Evolutionary conservation across 2,113 vertebrate genomes (phyloP), one percentile per base, ranked within the genome.

Genomic region (Lasiurus cinereus): DNA sequence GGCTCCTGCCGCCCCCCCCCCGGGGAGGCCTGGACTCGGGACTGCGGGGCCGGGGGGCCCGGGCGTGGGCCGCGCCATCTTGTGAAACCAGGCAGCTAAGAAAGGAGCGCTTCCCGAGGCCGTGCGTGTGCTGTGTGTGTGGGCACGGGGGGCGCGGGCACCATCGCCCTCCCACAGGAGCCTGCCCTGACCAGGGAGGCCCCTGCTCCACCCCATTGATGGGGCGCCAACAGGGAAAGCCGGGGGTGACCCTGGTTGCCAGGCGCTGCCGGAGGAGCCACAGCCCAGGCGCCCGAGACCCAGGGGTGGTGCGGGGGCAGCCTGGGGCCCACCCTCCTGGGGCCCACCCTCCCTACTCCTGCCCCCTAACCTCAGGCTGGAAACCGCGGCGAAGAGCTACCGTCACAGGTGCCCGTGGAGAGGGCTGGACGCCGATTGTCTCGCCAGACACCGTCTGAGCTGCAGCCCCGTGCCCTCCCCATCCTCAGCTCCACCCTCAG

Each of bases 41-140:
- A 46, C 31, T 13, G 15, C 0, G 21, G 56, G 62, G 56, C 24
- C 14, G 24, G 73, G 3, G 67, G 59, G n/a, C 0, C 2, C 3
- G 8, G 31, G 50, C 59, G 64, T 15, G 29, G 27, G 29, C 5
- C 31, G 33, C 1, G 10, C 85, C 39, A 50, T 83, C 5, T 2
- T 91, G 95, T 87, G 78, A 86, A 79, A 69, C 50, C 43, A 29
- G 21, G 15, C 8, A 72, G 78, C 84, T 91, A 96, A 94, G 87
- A 77, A 95, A 94, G 70, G 36, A 62, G 78, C 36, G 13, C 66
- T 39, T 72, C 33, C 46, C 0, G 0, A 18, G 74, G 54, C 85
- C 33, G 27, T 67, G 84, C 21, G 15, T 87, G 11, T 69, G n/a
- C 78, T 56, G 76, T 48, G 9, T 48, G 9, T 6, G 6, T 4